These are phyloP conservation scores for Micrasema minimum DNA, from an alignment of 1,140 invertebrate species.

Conservation along the genomic window DNA sequence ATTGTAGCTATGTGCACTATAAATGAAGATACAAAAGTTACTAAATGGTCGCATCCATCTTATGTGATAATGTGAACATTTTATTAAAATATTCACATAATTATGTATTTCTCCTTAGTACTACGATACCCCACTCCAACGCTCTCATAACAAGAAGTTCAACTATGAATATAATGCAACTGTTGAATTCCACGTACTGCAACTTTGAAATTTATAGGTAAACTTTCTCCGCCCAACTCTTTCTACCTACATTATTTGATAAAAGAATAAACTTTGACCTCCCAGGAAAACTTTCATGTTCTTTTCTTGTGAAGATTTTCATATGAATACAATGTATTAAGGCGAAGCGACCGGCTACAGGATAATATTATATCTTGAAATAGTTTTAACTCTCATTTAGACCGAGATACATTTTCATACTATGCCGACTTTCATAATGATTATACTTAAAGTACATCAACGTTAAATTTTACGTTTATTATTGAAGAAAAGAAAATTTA, in stretches of 20 bases:
- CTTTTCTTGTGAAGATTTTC: constrained; percentile 45
- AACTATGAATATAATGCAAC: constrained; percentile 30
- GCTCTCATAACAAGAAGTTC: no score
- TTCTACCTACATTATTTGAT: constrained; percentile 43
- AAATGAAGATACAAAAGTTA: no score
- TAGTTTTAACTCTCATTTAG: constrained; percentile 26
- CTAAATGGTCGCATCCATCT: no score
- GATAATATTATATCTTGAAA: constrained; percentile 34
- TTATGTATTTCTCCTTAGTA: no score
- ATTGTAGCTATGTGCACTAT: no score
- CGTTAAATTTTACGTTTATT: no score
- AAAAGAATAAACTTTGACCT: constrained; percentile 49
- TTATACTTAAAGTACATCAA: no score
- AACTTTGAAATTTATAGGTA: constrained; percentile 42
- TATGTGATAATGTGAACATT: no score
- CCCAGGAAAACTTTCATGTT: constrained; percentile 37
- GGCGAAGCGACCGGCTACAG: constrained; percentile 7
- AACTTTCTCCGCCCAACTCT: constrained; percentile 36
- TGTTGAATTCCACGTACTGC: constrained; percentile 21
- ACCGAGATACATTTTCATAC: constrained; percentile 6
- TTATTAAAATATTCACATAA: no score
- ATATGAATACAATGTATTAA: constrained; percentile 44
- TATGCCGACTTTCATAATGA: no score
- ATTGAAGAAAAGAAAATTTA: no score
- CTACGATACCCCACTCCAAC: no score